phyloP scores from a whole-genome alignment of 2,113 vertebrate species.

The Hyla sarda region DNA sequence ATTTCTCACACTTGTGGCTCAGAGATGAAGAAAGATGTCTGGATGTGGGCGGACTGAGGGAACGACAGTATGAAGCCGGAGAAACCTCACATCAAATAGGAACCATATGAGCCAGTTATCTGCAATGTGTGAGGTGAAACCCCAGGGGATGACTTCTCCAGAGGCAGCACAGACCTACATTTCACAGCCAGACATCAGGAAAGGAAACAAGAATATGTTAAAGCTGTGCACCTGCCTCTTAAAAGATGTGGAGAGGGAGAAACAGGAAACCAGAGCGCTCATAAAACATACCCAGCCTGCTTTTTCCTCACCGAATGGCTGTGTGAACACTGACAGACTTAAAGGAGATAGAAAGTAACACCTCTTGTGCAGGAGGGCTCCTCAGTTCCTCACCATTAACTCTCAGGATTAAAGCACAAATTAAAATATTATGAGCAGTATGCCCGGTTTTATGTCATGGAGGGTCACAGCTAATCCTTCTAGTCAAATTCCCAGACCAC shows the following conservation, averaged over 20 bases:
- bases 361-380: constrained; percentile 22
- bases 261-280: constrained; percentile 54
- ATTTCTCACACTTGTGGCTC: neutral
- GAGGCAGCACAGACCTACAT: constrained; percentile 42
- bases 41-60: neutral
- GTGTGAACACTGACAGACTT: constrained; percentile 44
- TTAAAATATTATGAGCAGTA: constrained; percentile 36
- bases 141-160: constrained; percentile 25
- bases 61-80: neutral
- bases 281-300: constrained; percentile 48
- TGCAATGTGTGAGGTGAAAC: constrained; percentile 39
- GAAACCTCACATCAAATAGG: constrained; percentile 53
- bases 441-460: neutral
- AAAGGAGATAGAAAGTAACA: constrained; percentile 49
- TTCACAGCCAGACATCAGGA: constrained; percentile 55
- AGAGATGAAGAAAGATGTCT: neutral
- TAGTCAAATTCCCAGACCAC: neutral
- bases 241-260: constrained; percentile 40
- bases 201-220: constrained; percentile 56
- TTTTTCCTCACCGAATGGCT: neutral
- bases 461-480: neutral
- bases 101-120: constrained; percentile 30
- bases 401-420: constrained; percentile 36
- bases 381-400: constrained; percentile 6
- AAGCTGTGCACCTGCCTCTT: constrained; percentile 51